Conservation (phyloP, 37 sponge, comb jelly and placozoan genomes). For the Petrosia ficiformis region DNA sequence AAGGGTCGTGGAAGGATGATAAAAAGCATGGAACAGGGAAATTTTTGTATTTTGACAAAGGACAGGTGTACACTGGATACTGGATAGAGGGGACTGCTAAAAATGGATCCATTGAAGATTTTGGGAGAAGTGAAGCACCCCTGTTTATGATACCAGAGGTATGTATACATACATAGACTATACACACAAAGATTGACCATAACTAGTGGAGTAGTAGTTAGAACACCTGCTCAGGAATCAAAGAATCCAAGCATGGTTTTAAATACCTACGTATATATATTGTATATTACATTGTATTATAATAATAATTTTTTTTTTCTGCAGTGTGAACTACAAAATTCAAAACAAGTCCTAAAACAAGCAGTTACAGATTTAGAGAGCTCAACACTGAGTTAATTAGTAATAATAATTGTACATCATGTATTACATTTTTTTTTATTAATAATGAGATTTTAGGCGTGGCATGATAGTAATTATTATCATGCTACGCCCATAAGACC, state of each 20-base stretch:
- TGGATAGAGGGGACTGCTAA: slow-evolving; percentile 91
- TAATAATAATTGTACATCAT: too few species aligned
- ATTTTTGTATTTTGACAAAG: slow-evolving; percentile 84
- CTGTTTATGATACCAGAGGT: slow-evolving; percentile 89
- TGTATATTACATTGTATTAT: background rate
- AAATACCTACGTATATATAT: background rate
- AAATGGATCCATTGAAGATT: slow-evolving; percentile 84
- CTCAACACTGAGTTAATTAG: background rate
- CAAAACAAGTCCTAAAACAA: slow-evolving; percentile 13
- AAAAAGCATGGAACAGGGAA: slow-evolving; percentile 88
- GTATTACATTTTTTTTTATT: too few species aligned
- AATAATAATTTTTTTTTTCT: background rate
- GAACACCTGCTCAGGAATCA: too few species aligned
- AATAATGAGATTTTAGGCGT: too few species aligned
- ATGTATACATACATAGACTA: background rate
- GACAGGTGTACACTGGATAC: slow-evolving; percentile 82
- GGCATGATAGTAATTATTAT: too few species aligned
- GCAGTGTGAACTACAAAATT: slow-evolving; percentile 38
- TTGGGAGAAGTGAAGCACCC: slow-evolving; percentile 75
- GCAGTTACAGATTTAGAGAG: slow-evolving; percentile 1
- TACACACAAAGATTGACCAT: too few species aligned
- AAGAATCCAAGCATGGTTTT: background rate
- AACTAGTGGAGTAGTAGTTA: too few species aligned
- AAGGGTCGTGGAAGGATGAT: slow-evolving; percentile 71
- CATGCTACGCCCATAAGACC: too few species aligned